Evolutionary conservation across 2,113 vertebrate genomes (phyloP).

Genomic region (Dipodomys merriami): DNA sequence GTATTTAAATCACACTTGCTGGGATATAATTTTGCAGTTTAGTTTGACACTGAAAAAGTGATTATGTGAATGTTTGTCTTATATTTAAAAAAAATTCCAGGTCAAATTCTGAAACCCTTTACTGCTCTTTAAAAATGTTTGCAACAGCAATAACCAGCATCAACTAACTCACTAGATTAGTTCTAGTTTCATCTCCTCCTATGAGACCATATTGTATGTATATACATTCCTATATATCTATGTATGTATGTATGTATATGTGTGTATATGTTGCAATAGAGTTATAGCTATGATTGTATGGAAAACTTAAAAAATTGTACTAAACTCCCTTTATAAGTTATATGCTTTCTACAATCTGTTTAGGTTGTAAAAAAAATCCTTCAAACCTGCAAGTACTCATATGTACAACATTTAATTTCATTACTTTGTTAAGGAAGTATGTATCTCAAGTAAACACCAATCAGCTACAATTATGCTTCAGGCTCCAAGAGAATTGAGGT

Average conservation of each 20-base stretch:
- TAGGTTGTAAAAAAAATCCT: background rate
- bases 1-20: background rate
- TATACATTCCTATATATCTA: background rate
- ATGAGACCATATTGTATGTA: background rate
- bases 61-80: background rate
- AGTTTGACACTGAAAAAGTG: background rate
- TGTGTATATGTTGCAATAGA: background rate
- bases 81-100: background rate
- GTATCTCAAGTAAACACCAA: constrained; percentile 60
- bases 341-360: constrained; percentile 31
- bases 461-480: constrained; percentile 60
- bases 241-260: background rate
- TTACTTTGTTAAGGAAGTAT: constrained; percentile 57
- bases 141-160: background rate
- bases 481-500: constrained; percentile 61
- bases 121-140: background rate
- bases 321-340: background rate
- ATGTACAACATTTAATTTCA: constrained; percentile 62
- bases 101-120: background rate
- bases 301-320: background rate
- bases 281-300: background rate
- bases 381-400: constrained; percentile 36
- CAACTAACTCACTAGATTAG: background rate
- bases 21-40: background rate
- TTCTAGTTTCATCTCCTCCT: constrained; percentile 7